These are phyloP conservation scores for Neoarius graeffei DNA, from an alignment of 2,113 vertebrate genomes.

Conservation along the genomic window DNA sequence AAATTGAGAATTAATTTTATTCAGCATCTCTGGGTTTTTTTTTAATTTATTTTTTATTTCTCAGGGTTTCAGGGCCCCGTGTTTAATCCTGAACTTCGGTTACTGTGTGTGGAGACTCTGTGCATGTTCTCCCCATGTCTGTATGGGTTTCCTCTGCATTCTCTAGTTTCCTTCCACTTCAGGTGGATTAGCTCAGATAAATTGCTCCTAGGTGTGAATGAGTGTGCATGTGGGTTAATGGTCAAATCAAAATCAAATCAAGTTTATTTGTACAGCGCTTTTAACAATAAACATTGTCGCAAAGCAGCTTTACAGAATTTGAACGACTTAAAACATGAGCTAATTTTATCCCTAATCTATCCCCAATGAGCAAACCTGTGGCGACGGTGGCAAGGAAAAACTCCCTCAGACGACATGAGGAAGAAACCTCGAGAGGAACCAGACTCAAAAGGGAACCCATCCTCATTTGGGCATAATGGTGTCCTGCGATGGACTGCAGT, in stretches of 20 bases:
- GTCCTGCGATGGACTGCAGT: not conserved
- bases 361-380: too few relatives aligned
- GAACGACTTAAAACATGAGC: too few relatives aligned
- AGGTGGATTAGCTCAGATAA: not conserved
- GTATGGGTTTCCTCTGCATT: not conserved
- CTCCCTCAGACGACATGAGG: too few relatives aligned
- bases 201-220: not conserved
- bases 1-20: constrained; percentile 53
- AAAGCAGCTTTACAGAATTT: too few relatives aligned
- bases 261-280: too few relatives aligned
- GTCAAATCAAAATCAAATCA: too few relatives aligned
- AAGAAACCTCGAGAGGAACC: too few relatives aligned
- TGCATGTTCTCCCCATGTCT: not conserved
- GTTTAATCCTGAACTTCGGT: not conserved
- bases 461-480: too few relatives aligned
- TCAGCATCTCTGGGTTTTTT: not conserved
- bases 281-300: too few relatives aligned
- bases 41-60: not conserved
- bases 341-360: too few relatives aligned
- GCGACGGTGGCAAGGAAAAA: too few relatives aligned
- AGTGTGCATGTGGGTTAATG: not conserved
- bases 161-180: not conserved
- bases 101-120: not conserved
- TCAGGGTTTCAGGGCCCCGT: not conserved
- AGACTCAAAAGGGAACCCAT: too few relatives aligned